Evolutionary conservation across 1,140 invertebrate species (phyloP), one percentile per base, ranked within the genome.

Genomic region (Drosophila oshimai): DNA sequence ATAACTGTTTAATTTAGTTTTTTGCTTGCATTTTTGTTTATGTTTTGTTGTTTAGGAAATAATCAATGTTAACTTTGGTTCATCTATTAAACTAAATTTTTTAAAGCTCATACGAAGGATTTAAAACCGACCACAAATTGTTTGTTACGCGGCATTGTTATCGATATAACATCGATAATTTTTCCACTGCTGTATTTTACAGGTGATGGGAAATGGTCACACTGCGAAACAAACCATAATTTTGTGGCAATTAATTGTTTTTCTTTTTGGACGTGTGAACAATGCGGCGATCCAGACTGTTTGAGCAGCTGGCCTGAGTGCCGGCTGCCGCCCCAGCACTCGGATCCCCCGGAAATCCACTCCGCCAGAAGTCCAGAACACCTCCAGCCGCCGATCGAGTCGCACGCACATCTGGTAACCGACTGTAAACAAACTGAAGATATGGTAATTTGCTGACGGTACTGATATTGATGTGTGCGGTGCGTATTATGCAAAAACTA

Each of bases 401-500:
- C 24, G 33, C 55, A 60, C 55, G 61, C 61, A 64, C 61, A 49
- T 64, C 41, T 64, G 42, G 60, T 24, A 22, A 10, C 9, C 36
- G 26, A 65, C 13, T 65, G 61, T 67, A 67, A 65, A 65, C 62
- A 67, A 67, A 50, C 33, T 10, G n/a, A 15, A 3, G 36, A 64
- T 65, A 67, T 62, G 58, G 10, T 60, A 72, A 79, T 75, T 72
- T 60, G 37, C 51, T 62, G 51, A 46, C n/a, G n/a, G n/a, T 68
- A 18, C n/a, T 24, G 37, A 53, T 53, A 18, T 36, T 44, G 47
- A 22, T 37, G 58, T 26, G 54, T 44, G 47, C 22, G 33, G 58
- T 26, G 54, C 41, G 9, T 42, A 69, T 47, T 79, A 86, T 84
- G 75, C 71, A 68, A 86, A 84, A 84, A 84, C 80, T 41, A 44